Evolutionary conservation across 2,888 invertebrate genomes (phyloP), one percentile per base, ranked within the genome.

Genomic region (Coecobrya sp.): DNA sequence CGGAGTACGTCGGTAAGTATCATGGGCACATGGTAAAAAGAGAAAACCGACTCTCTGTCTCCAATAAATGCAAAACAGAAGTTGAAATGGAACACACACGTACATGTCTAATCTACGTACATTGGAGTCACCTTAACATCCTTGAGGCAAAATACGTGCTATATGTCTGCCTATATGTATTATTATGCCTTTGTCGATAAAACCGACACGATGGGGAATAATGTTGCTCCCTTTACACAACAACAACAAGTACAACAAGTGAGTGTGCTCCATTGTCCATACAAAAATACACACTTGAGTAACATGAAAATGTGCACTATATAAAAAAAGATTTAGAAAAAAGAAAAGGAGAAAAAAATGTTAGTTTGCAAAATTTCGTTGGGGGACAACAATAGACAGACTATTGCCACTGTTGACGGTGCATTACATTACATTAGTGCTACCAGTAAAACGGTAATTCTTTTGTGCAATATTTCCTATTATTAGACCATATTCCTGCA

Each of bases 221-320:
- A 55, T 55, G 19, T n/a, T 55, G 55, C 55, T 55, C 55, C 55
- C 55, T 55, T 55, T 55, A 55, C 55, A 55, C 55, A 55, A 55
- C 19, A 55, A 19, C n/a, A 55, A 19, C 55, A 55, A 55, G 55
- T 55, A 55, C 55, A 55, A 55, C 55, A 55, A 55, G 55, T 55
- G 55, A 55, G 55, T 19, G n/a, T 16, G 55, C 55, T 55, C n/a
- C n/a, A n/a, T 36, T 36, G 36, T 36, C 36, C 36, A 7, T 7
- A 36, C 7, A 55, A 55, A 55, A 55, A 55, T 55, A 10, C 13
- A 19, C n/a, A 19, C n/a, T n/a, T 19, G 19, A 55, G 7, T n/a
- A 55, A 55, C 19, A 65, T 25, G 22, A 25, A 65, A 10, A 22
- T 27, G 65, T 65, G 1, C 19, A 13, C 65, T 19, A 10, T 0